phyloP scores from a whole-genome alignment of 2,888 invertebrate species.

The Diarsia mendica region DNA sequence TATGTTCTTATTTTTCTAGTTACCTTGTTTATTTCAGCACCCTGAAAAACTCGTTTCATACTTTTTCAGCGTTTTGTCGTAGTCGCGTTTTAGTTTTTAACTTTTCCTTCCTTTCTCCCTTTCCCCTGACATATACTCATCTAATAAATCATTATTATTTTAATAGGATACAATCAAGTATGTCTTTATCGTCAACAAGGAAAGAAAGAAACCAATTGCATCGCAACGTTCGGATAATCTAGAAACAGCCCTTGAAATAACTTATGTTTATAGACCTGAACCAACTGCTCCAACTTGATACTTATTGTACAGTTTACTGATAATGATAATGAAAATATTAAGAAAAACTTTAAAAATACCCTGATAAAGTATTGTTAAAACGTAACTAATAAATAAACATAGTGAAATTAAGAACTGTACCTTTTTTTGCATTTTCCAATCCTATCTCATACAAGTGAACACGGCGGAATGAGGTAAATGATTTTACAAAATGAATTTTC shows the following conservation, averaged over 20 bases:
- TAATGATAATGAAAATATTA: slow-evolving; percentile 12
- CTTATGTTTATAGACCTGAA: slow-evolving; percentile 69
- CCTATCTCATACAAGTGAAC: slow-evolving; percentile 79
- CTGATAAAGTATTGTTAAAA: slow-evolving; percentile 45
- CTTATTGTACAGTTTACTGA: slow-evolving; percentile 17
- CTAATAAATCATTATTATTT: slow-evolving; percentile 32
- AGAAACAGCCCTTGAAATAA: slow-evolving; percentile 76
- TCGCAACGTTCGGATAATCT: slow-evolving; percentile 51
- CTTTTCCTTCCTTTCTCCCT: too few relatives aligned
- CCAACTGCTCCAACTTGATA: slow-evolving; percentile 71
- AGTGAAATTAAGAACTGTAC: slow-evolving; percentile 67
- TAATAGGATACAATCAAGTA: slow-evolving; percentile 52
- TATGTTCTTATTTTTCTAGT: too few relatives aligned
- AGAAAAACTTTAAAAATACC: not conserved
- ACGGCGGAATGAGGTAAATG: slow-evolving; percentile 79
- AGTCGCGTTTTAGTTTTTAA: too few relatives aligned
- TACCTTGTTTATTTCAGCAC: too few relatives aligned
- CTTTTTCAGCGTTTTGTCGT: too few relatives aligned
- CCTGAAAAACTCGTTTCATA: too few relatives aligned
- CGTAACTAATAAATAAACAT: slow-evolving; percentile 64
- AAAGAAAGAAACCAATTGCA: slow-evolving; percentile 20
- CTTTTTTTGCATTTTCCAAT: slow-evolving; percentile 46
- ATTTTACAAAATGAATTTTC: slow-evolving; percentile 40
- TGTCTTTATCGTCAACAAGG: slow-evolving; percentile 13
- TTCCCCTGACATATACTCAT: not conserved